Conservation (phyloP, 2,113 vertebrate genomes). For the Cyrtonyx montezumae region DNA sequence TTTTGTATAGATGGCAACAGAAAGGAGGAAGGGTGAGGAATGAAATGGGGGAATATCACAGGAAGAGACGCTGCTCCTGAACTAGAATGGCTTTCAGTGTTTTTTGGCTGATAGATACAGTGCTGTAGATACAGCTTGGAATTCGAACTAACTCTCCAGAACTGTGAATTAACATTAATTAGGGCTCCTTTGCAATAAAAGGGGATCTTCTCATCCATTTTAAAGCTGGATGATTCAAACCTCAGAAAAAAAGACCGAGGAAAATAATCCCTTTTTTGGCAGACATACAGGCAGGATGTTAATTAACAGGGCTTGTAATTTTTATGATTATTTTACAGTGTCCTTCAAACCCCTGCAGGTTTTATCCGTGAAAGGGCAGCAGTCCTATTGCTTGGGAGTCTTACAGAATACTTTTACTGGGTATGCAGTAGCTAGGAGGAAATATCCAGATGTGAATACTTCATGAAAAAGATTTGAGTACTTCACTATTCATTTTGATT, state of each 20-base stretch:
- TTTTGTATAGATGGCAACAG: constrained; percentile 24
- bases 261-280: constrained; percentile 30
- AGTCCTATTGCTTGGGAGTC: neutral
- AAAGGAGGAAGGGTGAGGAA: neutral
- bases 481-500: neutral
- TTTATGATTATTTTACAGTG: constrained; percentile 36
- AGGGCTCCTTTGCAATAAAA: constrained; percentile 34
- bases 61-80: neutral
- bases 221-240: neutral
- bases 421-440: neutral
- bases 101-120: neutral
- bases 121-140: neutral
- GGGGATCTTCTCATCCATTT: constrained; percentile 19
- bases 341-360: constrained; percentile 25
- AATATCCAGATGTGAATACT: neutral
- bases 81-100: neutral
- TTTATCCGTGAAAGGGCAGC: neutral
- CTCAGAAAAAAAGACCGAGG: neutral
- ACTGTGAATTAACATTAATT: constrained; percentile 33
- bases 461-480: neutral
- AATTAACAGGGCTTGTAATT: constrained; percentile 41
- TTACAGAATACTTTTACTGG: neutral
- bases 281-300: neutral
- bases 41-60: neutral
- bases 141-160: neutral